Percentiles rank a stretch among this genome's conserved stretches.
Conservation (phyloP, 2,888 invertebrate species). For the Watsonalla cultraria region DNA sequence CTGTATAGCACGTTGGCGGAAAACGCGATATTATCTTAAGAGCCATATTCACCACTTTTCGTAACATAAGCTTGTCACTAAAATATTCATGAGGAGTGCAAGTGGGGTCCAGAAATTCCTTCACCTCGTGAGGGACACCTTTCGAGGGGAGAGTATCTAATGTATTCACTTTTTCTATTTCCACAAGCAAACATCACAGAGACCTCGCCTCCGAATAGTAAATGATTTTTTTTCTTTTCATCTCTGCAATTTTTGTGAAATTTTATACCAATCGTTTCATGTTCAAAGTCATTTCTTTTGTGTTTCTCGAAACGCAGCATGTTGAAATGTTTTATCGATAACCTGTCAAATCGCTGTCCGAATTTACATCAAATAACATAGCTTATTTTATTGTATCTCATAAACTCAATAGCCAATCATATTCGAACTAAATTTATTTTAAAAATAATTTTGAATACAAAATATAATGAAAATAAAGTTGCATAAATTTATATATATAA, state of each 20-base stretch:
- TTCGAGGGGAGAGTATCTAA: conserved; percentile 48
- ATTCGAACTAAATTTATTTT: no score
- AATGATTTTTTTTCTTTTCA: conserved; percentile 60
- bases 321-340: conserved; percentile 7
- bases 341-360: background rate
- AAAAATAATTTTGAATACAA: no score
- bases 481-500: no score
- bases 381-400: no score
- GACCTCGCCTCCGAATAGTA: conserved; percentile 52
- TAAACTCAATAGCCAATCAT: no score
- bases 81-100: conserved; percentile 67
- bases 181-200: conserved; percentile 65
- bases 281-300: conserved; percentile 16
- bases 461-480: no score
- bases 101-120: conserved; percentile 47
- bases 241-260: conserved; percentile 27
- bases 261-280: conserved; percentile 16
- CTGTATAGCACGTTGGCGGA: background rate
- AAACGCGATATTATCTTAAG: conserved; percentile 24
- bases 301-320: conserved; percentile 6
- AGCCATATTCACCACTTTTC: conserved; percentile 50
- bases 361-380: no score
- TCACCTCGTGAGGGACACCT: conserved; percentile 36
- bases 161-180: conserved; percentile 59
- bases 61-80: conserved; percentile 47